phyloP scores from a whole-genome alignment of 2,797 vertebrate genomes.

The Anguilla megastoma region DNA sequence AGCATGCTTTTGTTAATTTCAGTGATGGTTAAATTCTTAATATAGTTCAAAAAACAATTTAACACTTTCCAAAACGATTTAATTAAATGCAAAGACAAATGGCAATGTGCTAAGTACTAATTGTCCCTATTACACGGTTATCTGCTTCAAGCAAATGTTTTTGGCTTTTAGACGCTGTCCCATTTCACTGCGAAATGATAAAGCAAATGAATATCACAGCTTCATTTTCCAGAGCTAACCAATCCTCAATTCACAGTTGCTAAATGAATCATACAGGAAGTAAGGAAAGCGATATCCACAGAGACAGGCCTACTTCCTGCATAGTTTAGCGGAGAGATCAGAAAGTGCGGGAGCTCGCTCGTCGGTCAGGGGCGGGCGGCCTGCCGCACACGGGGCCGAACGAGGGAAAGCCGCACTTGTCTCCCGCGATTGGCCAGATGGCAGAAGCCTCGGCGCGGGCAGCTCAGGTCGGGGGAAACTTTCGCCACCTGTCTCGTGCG shows the following conservation, averaged over 20 bases:
- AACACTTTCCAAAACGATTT: neutral
- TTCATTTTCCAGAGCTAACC: neutral
- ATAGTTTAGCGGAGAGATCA: neutral
- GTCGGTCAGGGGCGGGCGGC: neutral
- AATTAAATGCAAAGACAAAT: neutral
- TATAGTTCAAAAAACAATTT: too few species aligned
- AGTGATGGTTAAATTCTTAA: too few species aligned
- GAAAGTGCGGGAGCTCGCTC: neutral
- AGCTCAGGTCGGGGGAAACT: conserved; percentile 1
- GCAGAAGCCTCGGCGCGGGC: neutral
- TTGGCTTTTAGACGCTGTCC: neutral
- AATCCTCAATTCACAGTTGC: neutral
- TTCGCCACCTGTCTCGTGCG: neutral
- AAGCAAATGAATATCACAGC: neutral
- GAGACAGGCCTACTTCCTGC: neutral
- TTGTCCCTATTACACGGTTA: neutral
- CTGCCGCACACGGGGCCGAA: too few species aligned
- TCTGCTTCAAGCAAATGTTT: neutral
- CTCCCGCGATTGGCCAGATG: neutral
- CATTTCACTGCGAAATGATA: neutral
- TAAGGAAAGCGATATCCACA: neutral
- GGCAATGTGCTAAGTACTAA: neutral
- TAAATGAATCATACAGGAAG: neutral
- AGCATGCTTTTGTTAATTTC: neutral
- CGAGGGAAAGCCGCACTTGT: neutral